A percentile compares a stretch with the other conserved stretches of the same genome.
Conservation (phyloP, 2,888 invertebrate genomes). For the Macrosoma leucophasiata region DNA sequence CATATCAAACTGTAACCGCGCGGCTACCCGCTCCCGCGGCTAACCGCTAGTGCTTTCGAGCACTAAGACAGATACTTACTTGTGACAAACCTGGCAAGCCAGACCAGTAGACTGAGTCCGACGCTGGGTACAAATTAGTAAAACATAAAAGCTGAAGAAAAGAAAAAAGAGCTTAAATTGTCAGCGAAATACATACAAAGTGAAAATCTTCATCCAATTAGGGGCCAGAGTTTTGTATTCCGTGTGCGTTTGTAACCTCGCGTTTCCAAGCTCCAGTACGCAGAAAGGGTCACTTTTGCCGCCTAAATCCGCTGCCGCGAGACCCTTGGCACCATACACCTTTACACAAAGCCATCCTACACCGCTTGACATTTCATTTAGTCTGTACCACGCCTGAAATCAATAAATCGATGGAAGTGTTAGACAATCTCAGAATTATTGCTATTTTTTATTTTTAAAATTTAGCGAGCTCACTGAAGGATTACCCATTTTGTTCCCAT, state of each 20-base stretch:
- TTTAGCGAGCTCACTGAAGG: too few relatives aligned
- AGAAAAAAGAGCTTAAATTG: background rate
- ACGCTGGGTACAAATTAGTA: background rate
- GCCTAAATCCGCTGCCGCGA: constrained; percentile 96
- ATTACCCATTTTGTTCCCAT: too few relatives aligned
- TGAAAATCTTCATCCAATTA: constrained; percentile 99
- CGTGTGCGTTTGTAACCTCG: constrained; percentile 97
- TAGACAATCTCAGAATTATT: too few relatives aligned
- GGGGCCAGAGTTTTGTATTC: constrained; percentile 98
- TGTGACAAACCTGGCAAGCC: too few relatives aligned
- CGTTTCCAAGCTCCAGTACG: constrained; percentile 95
- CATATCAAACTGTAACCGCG: too few relatives aligned
- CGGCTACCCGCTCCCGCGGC: too few relatives aligned
- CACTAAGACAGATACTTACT: too few relatives aligned
- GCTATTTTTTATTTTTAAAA: too few relatives aligned
- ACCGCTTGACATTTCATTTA: constrained; percentile 78
- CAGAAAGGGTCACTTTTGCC: constrained; percentile 99
- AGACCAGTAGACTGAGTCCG: too few relatives aligned
- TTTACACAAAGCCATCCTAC: constrained; percentile 97
- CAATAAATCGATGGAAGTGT: too few relatives aligned
- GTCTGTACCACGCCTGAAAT: constrained; percentile 76
- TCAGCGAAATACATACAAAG: constrained; percentile 83
- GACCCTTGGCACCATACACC: constrained; percentile 88
- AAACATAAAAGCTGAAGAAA: background rate
- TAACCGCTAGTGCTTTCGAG: too few relatives aligned